Conservation (phyloP, 2,888 invertebrate genomes). For the Drosophila ezoana region DNA sequence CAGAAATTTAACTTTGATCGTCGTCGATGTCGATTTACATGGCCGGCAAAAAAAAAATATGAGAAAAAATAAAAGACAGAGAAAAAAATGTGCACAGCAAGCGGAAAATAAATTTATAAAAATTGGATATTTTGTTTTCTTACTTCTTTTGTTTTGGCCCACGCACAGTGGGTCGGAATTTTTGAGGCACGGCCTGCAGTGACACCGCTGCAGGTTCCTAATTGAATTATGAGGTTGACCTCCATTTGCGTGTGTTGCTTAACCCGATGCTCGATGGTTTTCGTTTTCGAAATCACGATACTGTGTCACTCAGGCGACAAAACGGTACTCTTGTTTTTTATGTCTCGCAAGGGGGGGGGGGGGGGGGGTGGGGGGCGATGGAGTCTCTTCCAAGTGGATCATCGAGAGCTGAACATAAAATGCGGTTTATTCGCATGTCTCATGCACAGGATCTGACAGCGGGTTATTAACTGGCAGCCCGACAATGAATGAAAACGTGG, state of each 20-base stretch:
- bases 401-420: constrained; percentile 4
- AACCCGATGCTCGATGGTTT: constrained; percentile 52
- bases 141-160: constrained; percentile 46
- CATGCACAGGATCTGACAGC: constrained; percentile 51
- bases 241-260: constrained; percentile 69
- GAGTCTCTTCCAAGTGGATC: constrained; percentile 10
- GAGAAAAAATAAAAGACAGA: constrained; percentile 13
- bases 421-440: constrained; percentile 43
- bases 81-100: constrained; percentile 37
- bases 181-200: constrained; percentile 49
- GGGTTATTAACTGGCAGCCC: constrained; percentile 53
- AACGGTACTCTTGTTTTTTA: constrained; percentile 65
- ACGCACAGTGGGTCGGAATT: constrained; percentile 73
- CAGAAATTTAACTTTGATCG: constrained; percentile 60
- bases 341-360: not conserved
- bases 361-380: not conserved
- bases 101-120: constrained; percentile 46
- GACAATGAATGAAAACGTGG: constrained; percentile 70
- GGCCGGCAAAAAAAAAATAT: constrained; percentile 50
- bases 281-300: constrained; percentile 71
- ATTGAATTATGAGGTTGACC: constrained; percentile 79
- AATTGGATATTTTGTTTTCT: constrained; percentile 2
- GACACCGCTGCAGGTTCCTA: constrained; percentile 74
- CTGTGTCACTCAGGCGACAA: constrained; percentile 65
- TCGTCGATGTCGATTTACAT: constrained; percentile 60